These are phyloP conservation scores for Drosophila arizonae DNA, from an alignment of 1,140 invertebrate genomes.

Conservation along the genomic window DNA sequence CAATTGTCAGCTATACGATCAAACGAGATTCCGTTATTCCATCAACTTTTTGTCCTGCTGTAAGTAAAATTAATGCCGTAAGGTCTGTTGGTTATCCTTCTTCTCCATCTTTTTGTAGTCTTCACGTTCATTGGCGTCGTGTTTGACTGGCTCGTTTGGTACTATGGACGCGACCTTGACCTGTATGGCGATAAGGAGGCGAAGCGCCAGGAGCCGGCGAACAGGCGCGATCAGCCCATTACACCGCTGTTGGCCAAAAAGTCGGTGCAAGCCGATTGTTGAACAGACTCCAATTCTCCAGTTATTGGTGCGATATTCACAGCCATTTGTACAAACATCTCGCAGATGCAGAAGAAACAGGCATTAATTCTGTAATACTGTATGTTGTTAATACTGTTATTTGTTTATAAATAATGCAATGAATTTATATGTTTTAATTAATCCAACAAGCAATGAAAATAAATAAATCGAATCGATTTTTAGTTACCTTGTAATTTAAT, in stretches of 20 bases:
- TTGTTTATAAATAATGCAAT: constrained; percentile 38
- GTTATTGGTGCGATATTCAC: constrained; percentile 4
- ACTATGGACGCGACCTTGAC: constrained; percentile 85
- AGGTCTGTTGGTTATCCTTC: not conserved
- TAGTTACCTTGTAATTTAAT: not conserved
- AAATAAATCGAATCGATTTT: constrained; percentile 11
- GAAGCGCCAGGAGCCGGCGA: constrained; percentile 58
- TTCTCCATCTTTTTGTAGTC: constrained; percentile 62
- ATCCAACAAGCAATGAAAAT: constrained; percentile 8
- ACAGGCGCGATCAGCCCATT: constrained; percentile 62
- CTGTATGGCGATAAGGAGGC: constrained; percentile 85
- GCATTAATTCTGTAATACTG: not conserved
- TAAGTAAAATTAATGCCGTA: constrained; percentile 70
- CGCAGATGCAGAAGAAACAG: constrained; percentile 31
- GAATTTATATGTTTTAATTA: constrained; percentile 62
- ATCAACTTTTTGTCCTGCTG: constrained; percentile 85
- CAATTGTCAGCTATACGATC: constrained; percentile 87
- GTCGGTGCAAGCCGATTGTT: constrained; percentile 35
- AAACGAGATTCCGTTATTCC: constrained; percentile 85
- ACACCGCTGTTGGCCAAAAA: constrained; percentile 69
- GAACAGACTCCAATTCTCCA: constrained; percentile 8
- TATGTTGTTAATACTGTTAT: constrained; percentile 36
- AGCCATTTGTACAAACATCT: constrained; percentile 60
- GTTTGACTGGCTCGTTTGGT: constrained; percentile 85
- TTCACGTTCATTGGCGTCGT: constrained; percentile 84